Evolutionary conservation across 2,797 vertebrate genomes (phyloP).

Genomic region (Garrulus glandarius): DNA sequence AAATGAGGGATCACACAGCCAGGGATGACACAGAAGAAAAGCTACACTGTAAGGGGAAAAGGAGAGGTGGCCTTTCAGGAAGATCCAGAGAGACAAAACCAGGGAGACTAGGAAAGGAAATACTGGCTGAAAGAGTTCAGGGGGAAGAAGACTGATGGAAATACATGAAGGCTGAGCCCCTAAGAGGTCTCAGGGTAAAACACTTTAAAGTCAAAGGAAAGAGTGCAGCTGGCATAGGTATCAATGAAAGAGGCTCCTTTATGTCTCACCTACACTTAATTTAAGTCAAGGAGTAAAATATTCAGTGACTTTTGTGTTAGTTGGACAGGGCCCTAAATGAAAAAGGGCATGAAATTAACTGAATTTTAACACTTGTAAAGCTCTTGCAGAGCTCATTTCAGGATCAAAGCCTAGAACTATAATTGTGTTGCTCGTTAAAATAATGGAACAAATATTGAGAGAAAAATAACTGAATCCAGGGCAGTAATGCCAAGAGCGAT

Average conservation of each 20-base stretch:
- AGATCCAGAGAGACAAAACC: background rate
- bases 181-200: background rate
- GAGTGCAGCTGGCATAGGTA: background rate
- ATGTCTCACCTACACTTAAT: background rate
- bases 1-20: background rate
- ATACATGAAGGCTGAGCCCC: background rate
- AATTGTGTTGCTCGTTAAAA: conserved; percentile 17
- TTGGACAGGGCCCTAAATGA: background rate
- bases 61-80: background rate
- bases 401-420: conserved; percentile 16
- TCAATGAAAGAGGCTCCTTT: background rate
- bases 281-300: background rate
- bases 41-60: background rate
- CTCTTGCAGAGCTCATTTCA: conserved; percentile 9
- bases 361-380: conserved; percentile 30
- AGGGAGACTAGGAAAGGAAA: background rate
- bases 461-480: background rate
- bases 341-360: conserved; percentile 23
- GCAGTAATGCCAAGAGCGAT: background rate
- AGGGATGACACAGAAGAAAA: background rate
- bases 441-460: conserved; percentile 31
- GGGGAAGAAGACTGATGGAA: background rate
- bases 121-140: background rate
- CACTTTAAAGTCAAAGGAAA: background rate
- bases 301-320: background rate